phyloP scores from a whole-genome alignment of 2,113 vertebrate genomes.

The Daubentonia madagascariensis region DNA sequence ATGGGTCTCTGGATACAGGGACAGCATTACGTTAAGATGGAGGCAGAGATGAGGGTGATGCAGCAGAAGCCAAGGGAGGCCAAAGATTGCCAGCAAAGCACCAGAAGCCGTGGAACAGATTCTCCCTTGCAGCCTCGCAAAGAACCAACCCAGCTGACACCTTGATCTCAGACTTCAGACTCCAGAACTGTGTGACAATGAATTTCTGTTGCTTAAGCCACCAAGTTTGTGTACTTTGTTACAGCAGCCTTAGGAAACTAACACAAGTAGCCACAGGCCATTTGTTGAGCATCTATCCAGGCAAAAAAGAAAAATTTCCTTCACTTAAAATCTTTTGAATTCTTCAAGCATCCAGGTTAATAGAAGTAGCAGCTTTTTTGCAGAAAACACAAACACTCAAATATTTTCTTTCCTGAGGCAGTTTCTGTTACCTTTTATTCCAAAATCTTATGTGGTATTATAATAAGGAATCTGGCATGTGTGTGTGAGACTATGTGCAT shows the following conservation, averaged over 20 bases:
- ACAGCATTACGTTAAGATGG: fast-evolving
- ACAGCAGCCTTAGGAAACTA: not conserved
- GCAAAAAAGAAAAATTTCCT: not conserved
- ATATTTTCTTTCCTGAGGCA: not conserved
- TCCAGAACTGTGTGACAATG: not conserved
- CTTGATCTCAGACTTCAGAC: not conserved
- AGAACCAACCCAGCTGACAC: fast-evolving
- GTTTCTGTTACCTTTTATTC: not conserved
- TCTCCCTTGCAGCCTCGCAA: not conserved
- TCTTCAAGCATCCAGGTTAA: not conserved
- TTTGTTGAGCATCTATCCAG: no score
- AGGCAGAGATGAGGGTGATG: fast-evolving
- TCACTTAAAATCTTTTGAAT: no score
- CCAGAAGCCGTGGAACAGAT: fast-evolving
- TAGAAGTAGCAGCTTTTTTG: not conserved
- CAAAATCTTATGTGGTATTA: not conserved
- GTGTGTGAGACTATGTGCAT: no score
- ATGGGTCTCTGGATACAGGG: no score
- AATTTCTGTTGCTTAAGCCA: fast-evolving
- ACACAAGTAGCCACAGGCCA: fast-evolving
- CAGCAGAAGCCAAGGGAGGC: fast-evolving
- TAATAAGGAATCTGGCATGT: not conserved
- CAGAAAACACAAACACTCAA: not conserved
- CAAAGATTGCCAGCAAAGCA: fast-evolving
- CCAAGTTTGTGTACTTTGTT: fast-evolving